These are phyloP conservation scores for Ophraella communa DNA, from an alignment of 2,888 invertebrate species.

Conservation along the genomic window DNA sequence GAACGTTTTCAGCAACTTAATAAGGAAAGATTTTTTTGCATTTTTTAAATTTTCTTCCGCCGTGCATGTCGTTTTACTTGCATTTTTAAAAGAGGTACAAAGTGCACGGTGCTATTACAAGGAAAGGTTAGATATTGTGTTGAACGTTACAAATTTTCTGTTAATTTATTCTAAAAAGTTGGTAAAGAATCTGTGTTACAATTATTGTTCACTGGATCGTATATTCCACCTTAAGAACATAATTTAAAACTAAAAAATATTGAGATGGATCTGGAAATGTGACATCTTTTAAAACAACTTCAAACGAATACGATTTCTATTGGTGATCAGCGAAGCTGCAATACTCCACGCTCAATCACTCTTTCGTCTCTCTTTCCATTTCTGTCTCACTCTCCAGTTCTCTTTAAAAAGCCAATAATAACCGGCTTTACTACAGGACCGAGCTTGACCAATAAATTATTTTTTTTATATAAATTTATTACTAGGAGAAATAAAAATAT, in stretches of 20 bases:
- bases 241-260: slow-evolving; percentile 30
- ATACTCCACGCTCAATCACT: slow-evolving; percentile 19
- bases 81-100: too few species aligned
- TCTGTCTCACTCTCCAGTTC: not conserved
- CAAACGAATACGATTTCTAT: slow-evolving; percentile 42
- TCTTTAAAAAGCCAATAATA: slow-evolving; percentile 44
- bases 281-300: slow-evolving; percentile 32
- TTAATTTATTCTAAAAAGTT: too few species aligned
- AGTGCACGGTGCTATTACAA: too few species aligned
- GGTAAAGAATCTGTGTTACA: not conserved
- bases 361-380: slow-evolving; percentile 11
- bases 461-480: too few species aligned
- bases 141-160: too few species aligned
- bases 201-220: not conserved
- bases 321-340: slow-evolving; percentile 35
- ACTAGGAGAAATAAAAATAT: too few species aligned
- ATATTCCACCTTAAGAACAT: slow-evolving; percentile 6
- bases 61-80: not conserved
- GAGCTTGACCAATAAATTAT: not conserved
- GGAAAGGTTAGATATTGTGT: too few species aligned
- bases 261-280: slow-evolving; percentile 21
- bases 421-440: slow-evolving; percentile 40
- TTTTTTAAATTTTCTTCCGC: not conserved
- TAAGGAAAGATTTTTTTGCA: slow-evolving; percentile 23
- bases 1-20: slow-evolving; percentile 23